Conservation (phyloP, 2,888 invertebrate genomes). For the Micoletzkya japonica region DNA sequence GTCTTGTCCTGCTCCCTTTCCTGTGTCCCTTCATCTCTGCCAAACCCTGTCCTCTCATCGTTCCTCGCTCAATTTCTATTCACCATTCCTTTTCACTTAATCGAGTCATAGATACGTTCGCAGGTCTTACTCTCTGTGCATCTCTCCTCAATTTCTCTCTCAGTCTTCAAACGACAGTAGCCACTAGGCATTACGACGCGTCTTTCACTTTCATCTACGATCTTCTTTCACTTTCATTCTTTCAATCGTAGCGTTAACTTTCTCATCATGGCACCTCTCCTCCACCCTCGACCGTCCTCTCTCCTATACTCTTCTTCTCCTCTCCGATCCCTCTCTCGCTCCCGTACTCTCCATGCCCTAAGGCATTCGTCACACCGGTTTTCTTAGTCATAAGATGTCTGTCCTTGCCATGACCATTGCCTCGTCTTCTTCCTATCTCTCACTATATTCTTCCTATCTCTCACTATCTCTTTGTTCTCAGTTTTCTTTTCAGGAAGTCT, state of each 20-base stretch:
- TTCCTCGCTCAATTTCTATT: too few species aligned
- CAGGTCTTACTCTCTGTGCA: too few species aligned
- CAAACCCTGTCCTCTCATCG: too few species aligned
- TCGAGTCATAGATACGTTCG: too few species aligned
- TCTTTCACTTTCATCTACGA: neutral
- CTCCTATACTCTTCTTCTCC: neutral
- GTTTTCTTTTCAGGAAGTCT: neutral
- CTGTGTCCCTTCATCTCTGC: too few species aligned
- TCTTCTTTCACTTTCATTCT: slow-evolving; percentile 1
- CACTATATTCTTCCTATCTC: neutral
- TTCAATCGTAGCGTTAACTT: slow-evolving; percentile 1
- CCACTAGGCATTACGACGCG: too few species aligned
- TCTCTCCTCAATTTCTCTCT: too few species aligned
- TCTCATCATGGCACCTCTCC: neutral
- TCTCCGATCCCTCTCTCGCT: neutral
- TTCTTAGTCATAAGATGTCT: neutral
- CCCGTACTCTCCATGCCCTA: neutral
- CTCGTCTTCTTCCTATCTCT: neutral
- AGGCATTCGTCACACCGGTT: neutral
- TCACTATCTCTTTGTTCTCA: neutral
- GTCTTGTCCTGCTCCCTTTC: too few species aligned
- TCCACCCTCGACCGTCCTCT: neutral
- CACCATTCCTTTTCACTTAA: too few species aligned
- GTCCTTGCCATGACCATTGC: neutral
- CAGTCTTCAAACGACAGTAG: too few species aligned